phyloP scores from a whole-genome alignment of 2,113 vertebrate species.

The Anolis sagrei region DNA sequence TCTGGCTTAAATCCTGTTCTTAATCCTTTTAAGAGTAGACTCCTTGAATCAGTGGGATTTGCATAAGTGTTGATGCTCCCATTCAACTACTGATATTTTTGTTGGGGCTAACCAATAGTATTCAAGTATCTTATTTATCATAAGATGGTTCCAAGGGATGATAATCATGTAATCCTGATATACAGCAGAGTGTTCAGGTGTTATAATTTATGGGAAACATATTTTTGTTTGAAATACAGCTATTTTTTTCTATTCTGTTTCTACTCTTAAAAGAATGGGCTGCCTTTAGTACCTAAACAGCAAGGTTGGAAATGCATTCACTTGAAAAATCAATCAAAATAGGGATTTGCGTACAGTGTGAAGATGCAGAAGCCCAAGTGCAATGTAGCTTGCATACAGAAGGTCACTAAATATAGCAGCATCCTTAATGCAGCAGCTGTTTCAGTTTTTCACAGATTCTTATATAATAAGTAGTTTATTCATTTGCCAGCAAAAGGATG shows the following conservation, averaged over 20 bases:
- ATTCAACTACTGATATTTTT: too few relatives aligned
- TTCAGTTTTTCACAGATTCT: not conserved
- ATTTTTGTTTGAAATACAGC: too few relatives aligned
- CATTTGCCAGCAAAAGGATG: not conserved
- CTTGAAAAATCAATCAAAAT: not conserved
- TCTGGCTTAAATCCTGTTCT: too few relatives aligned
- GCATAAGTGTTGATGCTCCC: too few relatives aligned
- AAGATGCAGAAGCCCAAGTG: not conserved
- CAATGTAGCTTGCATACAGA: not conserved
- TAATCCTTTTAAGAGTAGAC: too few relatives aligned
- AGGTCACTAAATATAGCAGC: not conserved
- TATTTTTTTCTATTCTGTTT: not conserved
- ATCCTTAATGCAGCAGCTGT: not conserved
- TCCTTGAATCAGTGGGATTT: too few relatives aligned
- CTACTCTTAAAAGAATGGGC: not conserved
- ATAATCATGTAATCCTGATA: too few relatives aligned
- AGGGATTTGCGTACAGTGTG: not conserved
- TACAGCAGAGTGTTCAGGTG: too few relatives aligned
- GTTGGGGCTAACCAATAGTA: too few relatives aligned
- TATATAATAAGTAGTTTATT: not conserved
- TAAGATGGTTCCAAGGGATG: too few relatives aligned
- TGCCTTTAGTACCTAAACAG: not conserved
- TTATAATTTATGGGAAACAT: too few relatives aligned
- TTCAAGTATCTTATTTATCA: too few relatives aligned
- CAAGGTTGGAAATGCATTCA: not conserved